phyloP scores from a whole-genome alignment of 2,113 vertebrate genomes.

The Planiliza haematocheilus region DNA sequence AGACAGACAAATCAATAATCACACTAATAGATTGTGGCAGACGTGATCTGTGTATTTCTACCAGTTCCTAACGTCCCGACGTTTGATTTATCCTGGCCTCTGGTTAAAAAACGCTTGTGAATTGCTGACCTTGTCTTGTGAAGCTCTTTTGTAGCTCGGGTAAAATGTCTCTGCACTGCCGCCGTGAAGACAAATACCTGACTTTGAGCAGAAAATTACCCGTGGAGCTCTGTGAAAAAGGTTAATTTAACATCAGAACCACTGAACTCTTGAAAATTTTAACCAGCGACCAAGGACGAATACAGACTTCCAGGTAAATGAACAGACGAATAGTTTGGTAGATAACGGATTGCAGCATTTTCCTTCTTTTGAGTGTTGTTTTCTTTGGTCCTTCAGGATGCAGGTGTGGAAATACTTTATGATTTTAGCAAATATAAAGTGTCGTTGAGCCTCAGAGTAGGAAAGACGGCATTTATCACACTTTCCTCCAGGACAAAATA shows the following conservation, averaged over 20 bases:
- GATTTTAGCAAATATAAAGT: neutral
- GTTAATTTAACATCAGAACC: too few species aligned
- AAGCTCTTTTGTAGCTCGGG: neutral
- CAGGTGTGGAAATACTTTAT: neutral
- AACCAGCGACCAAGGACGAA: too few species aligned
- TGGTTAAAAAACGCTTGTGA: neutral
- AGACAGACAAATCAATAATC: too few species aligned
- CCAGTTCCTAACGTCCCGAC: too few species aligned
- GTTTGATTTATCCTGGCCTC: too few species aligned
- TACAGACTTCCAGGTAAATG: too few species aligned
- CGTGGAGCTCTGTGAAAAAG: too few species aligned
- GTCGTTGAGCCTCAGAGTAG: neutral
- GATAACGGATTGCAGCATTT: conserved; percentile 2
- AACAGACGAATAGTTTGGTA: too few species aligned
- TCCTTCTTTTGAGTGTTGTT: neutral
- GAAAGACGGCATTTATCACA: neutral
- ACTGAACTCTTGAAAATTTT: too few species aligned
- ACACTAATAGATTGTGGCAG: too few species aligned
- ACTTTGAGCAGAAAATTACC: neutral
- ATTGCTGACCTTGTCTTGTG: neutral
- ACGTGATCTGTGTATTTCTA: too few species aligned
- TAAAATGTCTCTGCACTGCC: neutral
- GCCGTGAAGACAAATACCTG: neutral
- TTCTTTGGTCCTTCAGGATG: neutral
- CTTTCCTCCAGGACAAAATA: neutral